Evolutionary conservation across 2,888 invertebrate species (phyloP).

Genomic region (Rhyacophila evoluta): DNA sequence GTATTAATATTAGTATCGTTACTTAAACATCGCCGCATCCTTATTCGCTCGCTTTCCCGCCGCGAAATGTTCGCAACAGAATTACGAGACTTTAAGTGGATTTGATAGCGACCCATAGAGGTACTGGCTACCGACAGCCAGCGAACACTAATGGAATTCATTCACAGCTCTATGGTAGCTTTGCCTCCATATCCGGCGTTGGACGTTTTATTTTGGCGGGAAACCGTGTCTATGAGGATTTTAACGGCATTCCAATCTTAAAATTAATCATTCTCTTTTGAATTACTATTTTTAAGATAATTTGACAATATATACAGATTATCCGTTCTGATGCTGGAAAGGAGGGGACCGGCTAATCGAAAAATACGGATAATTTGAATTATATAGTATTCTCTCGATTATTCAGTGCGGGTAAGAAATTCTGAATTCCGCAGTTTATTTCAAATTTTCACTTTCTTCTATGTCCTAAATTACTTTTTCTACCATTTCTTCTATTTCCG

Average conservation of each 20-base stretch:
- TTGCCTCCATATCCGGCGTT: constrained; percentile 5
- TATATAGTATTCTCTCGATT: too few relatives aligned
- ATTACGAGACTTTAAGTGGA: constrained; percentile 54
- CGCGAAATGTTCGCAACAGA: constrained; percentile 48
- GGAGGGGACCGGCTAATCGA: too few relatives aligned
- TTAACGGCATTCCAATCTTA: not conserved
- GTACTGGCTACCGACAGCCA: constrained; percentile 28
- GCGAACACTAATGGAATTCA: constrained; percentile 53
- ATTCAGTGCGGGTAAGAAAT: too few relatives aligned
- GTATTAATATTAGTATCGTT: not conserved
- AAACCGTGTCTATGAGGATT: not conserved
- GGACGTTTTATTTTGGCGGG: constrained; percentile 27
- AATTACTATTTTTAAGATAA: too few relatives aligned
- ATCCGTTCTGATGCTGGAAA: too few relatives aligned
- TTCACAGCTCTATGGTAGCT: constrained; percentile 44
- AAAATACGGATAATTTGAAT: too few relatives aligned
- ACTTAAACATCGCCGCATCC: not conserved
- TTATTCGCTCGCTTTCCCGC: constrained; percentile 32
- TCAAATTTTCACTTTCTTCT: too few relatives aligned
- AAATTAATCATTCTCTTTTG: too few relatives aligned
- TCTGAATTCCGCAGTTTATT: too few relatives aligned
- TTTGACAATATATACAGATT: too few relatives aligned
- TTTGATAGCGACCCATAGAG: constrained; percentile 48
- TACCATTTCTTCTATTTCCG: too few relatives aligned
- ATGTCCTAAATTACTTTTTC: too few relatives aligned